phyloP scores from a whole-genome alignment of 2,113 vertebrate genomes.

The Lamprotornis superbus region DNA sequence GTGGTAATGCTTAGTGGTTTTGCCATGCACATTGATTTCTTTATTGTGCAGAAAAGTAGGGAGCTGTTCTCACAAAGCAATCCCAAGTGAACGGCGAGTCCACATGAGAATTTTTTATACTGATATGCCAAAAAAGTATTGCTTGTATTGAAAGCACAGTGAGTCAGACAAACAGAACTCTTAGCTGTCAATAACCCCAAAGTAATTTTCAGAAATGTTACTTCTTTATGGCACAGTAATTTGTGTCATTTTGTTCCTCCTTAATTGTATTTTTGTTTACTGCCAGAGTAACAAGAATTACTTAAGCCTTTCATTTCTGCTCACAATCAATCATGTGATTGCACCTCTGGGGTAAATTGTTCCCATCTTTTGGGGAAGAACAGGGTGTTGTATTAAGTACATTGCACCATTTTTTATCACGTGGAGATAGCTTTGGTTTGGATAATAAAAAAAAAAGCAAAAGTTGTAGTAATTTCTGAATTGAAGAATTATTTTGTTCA shows the following conservation, averaged over 20 bases:
- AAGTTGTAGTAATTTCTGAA: background rate
- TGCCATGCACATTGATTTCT: background rate
- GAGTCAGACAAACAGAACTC: background rate
- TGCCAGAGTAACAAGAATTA: background rate
- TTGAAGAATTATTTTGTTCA: background rate
- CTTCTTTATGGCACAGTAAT: background rate
- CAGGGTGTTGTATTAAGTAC: background rate
- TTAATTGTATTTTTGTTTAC: slow-evolving; percentile 41
- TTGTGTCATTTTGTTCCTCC: slow-evolving; percentile 27
- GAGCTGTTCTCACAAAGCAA: background rate
- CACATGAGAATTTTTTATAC: background rate
- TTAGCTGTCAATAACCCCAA: background rate
- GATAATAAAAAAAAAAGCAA: background rate
- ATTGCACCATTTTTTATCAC: background rate
- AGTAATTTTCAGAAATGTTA: slow-evolving; percentile 27
- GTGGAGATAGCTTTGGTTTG: background rate
- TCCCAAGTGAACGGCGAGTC: background rate
- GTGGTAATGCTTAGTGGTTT: background rate
- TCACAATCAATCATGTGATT: background rate
- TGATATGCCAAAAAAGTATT: background rate
- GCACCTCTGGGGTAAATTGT: background rate
- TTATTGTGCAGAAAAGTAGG: background rate
- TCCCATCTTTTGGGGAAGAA: background rate
- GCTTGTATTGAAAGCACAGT: background rate
- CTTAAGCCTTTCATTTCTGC: background rate